Evolutionary conservation across 2,113 vertebrate genomes (phyloP).

Genomic region (Choloepus hoffmanni): DNA sequence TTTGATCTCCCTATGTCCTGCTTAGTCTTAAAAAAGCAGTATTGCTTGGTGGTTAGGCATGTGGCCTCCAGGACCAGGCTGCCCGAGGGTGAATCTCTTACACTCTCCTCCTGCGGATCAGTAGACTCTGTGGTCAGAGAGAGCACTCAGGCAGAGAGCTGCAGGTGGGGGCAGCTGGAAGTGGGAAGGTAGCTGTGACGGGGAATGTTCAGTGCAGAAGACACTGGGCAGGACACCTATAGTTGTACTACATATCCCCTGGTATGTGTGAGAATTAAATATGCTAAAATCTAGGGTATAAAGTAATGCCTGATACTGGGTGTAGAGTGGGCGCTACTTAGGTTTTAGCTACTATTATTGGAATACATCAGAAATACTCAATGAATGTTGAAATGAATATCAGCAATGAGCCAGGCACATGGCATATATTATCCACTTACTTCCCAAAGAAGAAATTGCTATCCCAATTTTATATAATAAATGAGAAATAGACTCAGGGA

Average conservation of each 20-base stretch:
- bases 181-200: fast-evolving
- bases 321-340: neutral
- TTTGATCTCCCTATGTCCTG: neutral
- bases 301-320: neutral
- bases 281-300: neutral
- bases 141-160: neutral
- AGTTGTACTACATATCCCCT: neutral
- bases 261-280: neutral
- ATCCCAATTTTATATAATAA: neutral
- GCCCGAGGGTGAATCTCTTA: neutral
- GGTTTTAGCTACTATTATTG: neutral
- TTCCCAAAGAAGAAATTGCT: constrained; percentile 41
- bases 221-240: fast-evolving
- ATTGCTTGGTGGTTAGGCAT: neutral
- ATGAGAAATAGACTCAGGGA: constrained; percentile 3
- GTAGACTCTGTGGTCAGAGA: neutral
- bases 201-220: neutral
- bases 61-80: neutral
- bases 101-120: too few species aligned
- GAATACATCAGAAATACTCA: neutral
- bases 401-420: neutral
- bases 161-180: neutral
- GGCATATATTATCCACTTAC: neutral
- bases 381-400: neutral
- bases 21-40: neutral